Evolutionary conservation across 1,140 invertebrate species (phyloP).

Genomic region (Pantala flavescens): DNA sequence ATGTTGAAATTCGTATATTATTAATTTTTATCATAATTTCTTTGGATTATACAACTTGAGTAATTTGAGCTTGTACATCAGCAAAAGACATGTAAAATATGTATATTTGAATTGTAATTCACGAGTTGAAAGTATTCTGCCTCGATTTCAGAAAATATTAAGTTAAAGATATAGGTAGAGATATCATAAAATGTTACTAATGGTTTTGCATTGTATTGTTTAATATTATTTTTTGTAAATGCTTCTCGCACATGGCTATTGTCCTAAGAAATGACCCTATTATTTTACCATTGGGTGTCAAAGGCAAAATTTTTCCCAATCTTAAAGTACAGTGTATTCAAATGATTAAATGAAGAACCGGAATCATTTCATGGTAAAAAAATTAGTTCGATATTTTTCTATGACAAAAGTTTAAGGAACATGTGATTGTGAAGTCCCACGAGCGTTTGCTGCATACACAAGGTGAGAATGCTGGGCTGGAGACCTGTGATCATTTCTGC

Average conservation of each 20-base stretch:
- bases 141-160: too few relatives aligned
- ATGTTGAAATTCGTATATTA: too few relatives aligned
- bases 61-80: too few relatives aligned
- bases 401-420: neutral
- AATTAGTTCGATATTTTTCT: neutral
- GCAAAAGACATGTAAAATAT: too few relatives aligned
- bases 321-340: neutral
- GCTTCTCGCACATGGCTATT: neutral
- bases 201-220: neutral
- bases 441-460: neutral
- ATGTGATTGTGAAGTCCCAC: neutral
- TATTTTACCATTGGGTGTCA: neutral
- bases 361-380: neutral
- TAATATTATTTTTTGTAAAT: neutral
- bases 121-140: too few relatives aligned
- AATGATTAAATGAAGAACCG: neutral
- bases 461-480: neutral
- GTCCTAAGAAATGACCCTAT: neutral
- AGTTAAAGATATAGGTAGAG: too few relatives aligned
- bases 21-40: too few relatives aligned
- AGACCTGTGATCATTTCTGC: conserved; percentile 5
- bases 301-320: neutral
- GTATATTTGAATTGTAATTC: too few relatives aligned
- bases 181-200: too few relatives aligned
- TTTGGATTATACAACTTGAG: too few relatives aligned